These are phyloP conservation scores for Micropoecilia bifurca DNA, from an alignment of 2,797 vertebrate species.

Conservation along the genomic window DNA sequence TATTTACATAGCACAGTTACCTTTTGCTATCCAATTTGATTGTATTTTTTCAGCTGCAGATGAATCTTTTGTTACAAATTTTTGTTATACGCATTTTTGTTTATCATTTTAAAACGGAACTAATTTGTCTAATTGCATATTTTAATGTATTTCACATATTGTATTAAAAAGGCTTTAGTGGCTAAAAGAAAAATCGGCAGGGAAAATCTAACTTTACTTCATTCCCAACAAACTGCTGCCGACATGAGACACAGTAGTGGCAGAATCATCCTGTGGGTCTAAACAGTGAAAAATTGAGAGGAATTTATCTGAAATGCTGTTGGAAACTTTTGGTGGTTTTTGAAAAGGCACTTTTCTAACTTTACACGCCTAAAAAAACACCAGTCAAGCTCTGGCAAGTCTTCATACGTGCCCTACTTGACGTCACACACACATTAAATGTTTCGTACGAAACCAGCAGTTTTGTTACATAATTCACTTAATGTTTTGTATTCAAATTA, in stretches of 20 bases:
- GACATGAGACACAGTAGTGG: neutral
- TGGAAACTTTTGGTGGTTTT: neutral
- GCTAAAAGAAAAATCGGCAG: no score
- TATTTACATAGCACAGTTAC: no score
- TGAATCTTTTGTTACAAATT: no score
- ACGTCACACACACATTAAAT: neutral
- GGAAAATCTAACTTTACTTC: neutral
- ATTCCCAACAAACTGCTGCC: neutral
- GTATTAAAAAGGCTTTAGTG: no score
- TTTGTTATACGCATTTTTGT: no score
- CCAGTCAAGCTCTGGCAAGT: neutral
- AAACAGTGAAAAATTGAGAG: neutral
- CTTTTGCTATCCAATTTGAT: no score
- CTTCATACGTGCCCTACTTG: neutral
- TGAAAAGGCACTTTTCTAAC: neutral
- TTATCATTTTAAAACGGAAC: no score
- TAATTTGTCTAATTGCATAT: no score
- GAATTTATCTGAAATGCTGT: neutral
- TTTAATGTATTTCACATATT: no score
- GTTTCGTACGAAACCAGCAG: neutral
- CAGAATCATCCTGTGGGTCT: neutral
- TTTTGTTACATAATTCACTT: neutral
- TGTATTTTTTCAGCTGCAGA: no score
- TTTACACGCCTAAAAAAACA: neutral
- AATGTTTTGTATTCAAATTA: neutral